Evolutionary conservation across 2,113 vertebrate species (phyloP), one percentile per base, ranked within the genome.

Genomic region (Baryphthengus martii): DNA sequence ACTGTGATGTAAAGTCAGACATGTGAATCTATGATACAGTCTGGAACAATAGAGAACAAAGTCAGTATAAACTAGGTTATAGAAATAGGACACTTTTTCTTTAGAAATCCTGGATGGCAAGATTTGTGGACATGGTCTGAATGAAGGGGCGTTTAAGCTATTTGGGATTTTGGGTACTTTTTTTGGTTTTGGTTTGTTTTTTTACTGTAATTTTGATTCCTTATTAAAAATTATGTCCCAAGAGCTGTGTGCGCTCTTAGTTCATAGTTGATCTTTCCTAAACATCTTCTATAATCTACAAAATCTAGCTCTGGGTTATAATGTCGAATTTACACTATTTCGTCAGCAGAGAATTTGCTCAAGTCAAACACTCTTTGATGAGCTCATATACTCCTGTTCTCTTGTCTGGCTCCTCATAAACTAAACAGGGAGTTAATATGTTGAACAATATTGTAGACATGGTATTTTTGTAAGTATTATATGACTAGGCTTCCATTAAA

Each of bases 81-180:
- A 73, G 93, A 98, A 97, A 67, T 96, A 96, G 97, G 97, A 58
- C 62, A 79, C 72, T 77, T 97, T 95, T 96, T 97, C 95, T 98
- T 97, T 97, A 96, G 95, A 97, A 97, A 74, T 80, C 71, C 76
- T 96, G 85, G 85, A 71, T 93, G 47, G 42, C 52, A 89, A 86
- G 23, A 82, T 89, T 18, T 77, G 35, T 94, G 71, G 76, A 80
- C 66, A 33, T 61, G 20, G 45, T 42, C 7, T 21, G 18, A 80
- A 86, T 39, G 17, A 25, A 21, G 17, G 26, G 4, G 4, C 23
- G 5, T 74, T 93, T 79, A 75, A 88, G n/a, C n/a, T n/a, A n/a
- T n/a, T n/a, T n/a, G n/a, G n/a, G n/a, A n/a, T n/a, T n/a, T n/a
- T n/a, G n/a, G n/a, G n/a, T 52, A 45, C 19, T 45, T 45, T 18